Evolutionary conservation across 2,113 vertebrate species (phyloP), one percentile per base, ranked within the genome.

Genomic region (Speoplatyrhinus poulsoni): DNA sequence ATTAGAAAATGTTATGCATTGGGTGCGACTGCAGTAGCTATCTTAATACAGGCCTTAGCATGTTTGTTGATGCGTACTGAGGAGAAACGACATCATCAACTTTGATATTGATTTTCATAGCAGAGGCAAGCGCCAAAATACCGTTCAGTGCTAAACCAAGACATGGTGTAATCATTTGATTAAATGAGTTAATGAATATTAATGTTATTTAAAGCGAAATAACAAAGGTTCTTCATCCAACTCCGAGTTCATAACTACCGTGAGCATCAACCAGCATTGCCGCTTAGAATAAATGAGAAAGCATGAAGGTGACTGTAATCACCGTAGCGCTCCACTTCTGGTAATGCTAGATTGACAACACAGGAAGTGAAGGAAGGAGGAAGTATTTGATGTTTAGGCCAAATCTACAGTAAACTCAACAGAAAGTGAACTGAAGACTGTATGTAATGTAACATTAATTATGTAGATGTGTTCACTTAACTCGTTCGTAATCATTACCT

Each of bases 321-420:
- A 41, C 9, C 53, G 10, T 57, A 73, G 7, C 49, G 2, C 33
- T 65, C 60, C 74, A 63, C 70, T 62, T 79, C 53, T 71, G 49
- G 47, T 67, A 49, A 7, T 65, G 70, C 75, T 46, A 70, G 59
- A 75, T 81, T 74, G 61, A 50, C 49, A 81, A 86, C 78, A 90
- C 88, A 92, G 91, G 91, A 91, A 93, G 83, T 81, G 63, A 46
- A 71, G 65, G 67, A 80, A 74, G 74, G 84, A 83, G 85, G 86
- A 84, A 85, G 56, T 58, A 17, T 13, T 67, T 81, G 79, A 55
- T 60, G 72, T 16, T 55, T 15, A 70, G 61, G 70, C 62, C 62
- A 6, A 69, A 26, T 58, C 2, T 58, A 32, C 12, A 12, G 56
- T 12, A 50, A 50, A 13, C 9, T 26, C 26, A 26, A 50, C 9